A percentile compares a stretch with the other conserved stretches of the same genome.
phyloP scores from a whole-genome alignment of 2,113 vertebrate genomes.

The Labrus mixtus region DNA sequence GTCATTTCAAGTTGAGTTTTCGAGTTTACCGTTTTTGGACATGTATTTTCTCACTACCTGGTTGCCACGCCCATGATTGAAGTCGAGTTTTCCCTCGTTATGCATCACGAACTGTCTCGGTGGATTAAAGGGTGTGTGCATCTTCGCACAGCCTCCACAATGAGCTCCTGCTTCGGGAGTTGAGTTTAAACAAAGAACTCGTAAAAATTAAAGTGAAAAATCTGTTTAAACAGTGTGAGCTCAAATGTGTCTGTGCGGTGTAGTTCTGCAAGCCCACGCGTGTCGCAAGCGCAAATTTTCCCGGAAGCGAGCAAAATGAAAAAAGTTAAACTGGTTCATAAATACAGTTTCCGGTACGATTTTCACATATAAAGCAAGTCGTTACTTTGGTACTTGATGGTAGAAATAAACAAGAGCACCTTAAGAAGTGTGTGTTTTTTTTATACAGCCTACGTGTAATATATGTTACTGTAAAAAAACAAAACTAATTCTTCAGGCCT shows the following conservation, averaged over 20 bases:
- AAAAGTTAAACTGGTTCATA: background rate
- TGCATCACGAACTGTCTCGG: too few relatives aligned
- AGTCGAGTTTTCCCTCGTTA: too few relatives aligned
- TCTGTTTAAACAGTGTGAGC: too few relatives aligned
- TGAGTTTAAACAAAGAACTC: background rate
- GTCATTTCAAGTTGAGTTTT: rapidly evolving
- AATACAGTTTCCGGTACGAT: conserved; percentile 22
- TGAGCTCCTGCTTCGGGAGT: background rate
- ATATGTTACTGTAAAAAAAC: too few relatives aligned
- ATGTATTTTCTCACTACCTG: background rate
- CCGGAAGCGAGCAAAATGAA: conserved; percentile 25
- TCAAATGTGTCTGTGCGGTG: background rate
- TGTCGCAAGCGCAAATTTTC: conserved; percentile 13
- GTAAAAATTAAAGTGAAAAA: too few relatives aligned
- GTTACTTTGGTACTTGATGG: background rate
- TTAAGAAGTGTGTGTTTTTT: background rate
- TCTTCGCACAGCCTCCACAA: background rate
- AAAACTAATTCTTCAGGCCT: too few relatives aligned
- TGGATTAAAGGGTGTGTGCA: background rate
- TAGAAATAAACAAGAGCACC: background rate
- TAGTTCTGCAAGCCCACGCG: conserved; percentile 2
- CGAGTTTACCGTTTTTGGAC: background rate
- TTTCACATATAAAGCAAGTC: background rate
- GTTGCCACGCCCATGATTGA: background rate
- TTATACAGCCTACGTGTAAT: too few relatives aligned